Evolutionary conservation across 2,797 vertebrate genomes (phyloP), one percentile per base, ranked within the genome.

Genomic region (Pterois miles): DNA sequence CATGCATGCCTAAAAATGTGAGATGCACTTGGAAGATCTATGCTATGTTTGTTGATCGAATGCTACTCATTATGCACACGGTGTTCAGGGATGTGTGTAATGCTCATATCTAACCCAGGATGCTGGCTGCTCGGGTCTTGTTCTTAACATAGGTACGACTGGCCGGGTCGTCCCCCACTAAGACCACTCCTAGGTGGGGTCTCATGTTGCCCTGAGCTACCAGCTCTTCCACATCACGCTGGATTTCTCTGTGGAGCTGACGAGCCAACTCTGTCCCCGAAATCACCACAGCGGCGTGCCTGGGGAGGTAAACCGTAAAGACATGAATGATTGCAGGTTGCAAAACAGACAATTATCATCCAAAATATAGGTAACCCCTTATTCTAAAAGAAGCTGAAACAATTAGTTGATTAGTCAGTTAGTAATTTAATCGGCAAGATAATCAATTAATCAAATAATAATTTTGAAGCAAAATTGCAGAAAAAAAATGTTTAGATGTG

Each of bases 101-200:
- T 36, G 69, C 36, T 81, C 25, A 65, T 76, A 38, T 85, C 91
- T 91, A 88, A 98, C 97, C 98, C 83, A 98, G 94, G 73, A 96
- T 87, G 29, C 93, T 94, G 67, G 98, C 97, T 27, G 96, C 96
- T 77, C 93, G 96, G 68, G 96, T 96, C 94, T 99, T 98, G 91
- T 97, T 98, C 88, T 91, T 96, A 52, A 98, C 97, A 5, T 98
- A 99, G 14, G 95, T 96, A 20, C 94, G 97, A 84, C 98, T 98
- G 74, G 97, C 97, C 8, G 96, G 96, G 79, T 97, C 94, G 53
- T 97, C 95, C 20, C 98, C 97, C n/a, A 98, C 97, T 62, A 98
- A 85, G 27, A 99, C 82, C 46, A 98, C 97, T 76, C 96, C 97
- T 25, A 99, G 94, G 65, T 98, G 97, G 78, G 98, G 98, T 88